A percentile compares a stretch with the other conserved stretches of the same genome.
phyloP scores from a whole-genome alignment of 1,140 invertebrate genomes.

The honey bee (Apis mellifera) region Amel_HAv3.1 CM009937.2:9662001-9662500 shows the following conservation, averaged over 20 bases:
- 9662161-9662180: no score
- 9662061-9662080: no score
- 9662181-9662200: no score
- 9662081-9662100: no score
- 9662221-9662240: no score
- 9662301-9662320: not conserved
- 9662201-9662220: no score
- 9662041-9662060: not conserved
- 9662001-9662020: not conserved
- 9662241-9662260: not conserved
- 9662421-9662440: slow-evolving; percentile 64
- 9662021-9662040: not conserved
- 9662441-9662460: slow-evolving; percentile 50
- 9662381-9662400: slow-evolving; percentile 2
- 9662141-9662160: no score
- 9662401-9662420: slow-evolving; percentile 54
- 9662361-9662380: slow-evolving; percentile 28
- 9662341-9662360: slow-evolving; percentile 23
- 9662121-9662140: no score
- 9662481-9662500: slow-evolving; percentile 54
- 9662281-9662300: slow-evolving; percentile 37
- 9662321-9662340: slow-evolving; percentile 54
- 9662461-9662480: slow-evolving; percentile 57
- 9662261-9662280: not conserved
- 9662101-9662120: no score